Evolutionary conservation across 2,113 vertebrate species (phyloP), one percentile per base, ranked within the genome.

Genomic region (Brachirus orientalis): DNA sequence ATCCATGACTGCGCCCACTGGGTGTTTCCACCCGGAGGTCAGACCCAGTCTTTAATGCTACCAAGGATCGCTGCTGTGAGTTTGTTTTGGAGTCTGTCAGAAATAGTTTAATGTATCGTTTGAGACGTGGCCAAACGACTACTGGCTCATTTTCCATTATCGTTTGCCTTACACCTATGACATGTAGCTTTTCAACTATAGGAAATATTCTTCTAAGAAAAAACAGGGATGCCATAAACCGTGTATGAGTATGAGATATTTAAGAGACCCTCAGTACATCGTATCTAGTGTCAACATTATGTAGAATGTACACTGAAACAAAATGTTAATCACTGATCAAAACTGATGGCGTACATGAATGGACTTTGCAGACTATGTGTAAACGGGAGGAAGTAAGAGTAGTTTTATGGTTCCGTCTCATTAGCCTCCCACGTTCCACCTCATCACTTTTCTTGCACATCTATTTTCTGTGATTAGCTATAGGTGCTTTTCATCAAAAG

Each of bases 81-180:
- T 51, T 28, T 51, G 48, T 51, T 52, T 52, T 55, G 47, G 47
- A 68, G 56, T 45, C 56, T 12, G 2, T n/a, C n/a, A n/a, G n/a
- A n/a, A n/a, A n/a, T n/a, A n/a, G n/a, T n/a, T n/a, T n/a, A n/a
- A 79, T 59, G 36, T 43, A 65, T 63, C 67, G n/a, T 38, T 1
- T 5, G 6, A 63, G 53, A 38, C 44, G 20, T 22, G 37, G 54
- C 14, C 36, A 37, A 63, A 18, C 72, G 55, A n/a, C n/a, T n/a
- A n/a, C n/a, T n/a, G n/a, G n/a, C n/a, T n/a, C 68, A 0, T 61
- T 78, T 69, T 82, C 65, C 75, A 65, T 48, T 41, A 37, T 63
- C 3, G 13, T 59, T 18, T 55, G 20, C 41, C 20, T 60, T 1
- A 77, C 35, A 59, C 52, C 38, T 5, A 13, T 12, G 37, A 13